Conservation (phyloP, 2,113 vertebrate genomes). For the Amphiprion ocellaris region DNA sequence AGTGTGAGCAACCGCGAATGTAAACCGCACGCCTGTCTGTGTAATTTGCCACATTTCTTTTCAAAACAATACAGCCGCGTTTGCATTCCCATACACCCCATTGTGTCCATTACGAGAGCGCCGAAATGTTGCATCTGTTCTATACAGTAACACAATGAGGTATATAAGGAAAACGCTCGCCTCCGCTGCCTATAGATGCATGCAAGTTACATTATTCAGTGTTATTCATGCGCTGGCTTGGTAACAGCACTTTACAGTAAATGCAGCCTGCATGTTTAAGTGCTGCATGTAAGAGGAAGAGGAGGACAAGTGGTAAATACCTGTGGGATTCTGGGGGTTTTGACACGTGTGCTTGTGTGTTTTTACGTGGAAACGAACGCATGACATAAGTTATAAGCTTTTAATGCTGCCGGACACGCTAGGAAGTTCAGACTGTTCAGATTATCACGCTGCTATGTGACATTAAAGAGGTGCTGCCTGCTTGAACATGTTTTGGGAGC, state of each 20-base stretch:
- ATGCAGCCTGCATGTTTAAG: slow-evolving; percentile 49
- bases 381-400: neutral
- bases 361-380: neutral
- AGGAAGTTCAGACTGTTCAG: neutral
- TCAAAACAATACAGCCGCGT: slow-evolving; percentile 26
- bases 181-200: slow-evolving; percentile 8
- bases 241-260: slow-evolving; percentile 37
- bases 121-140: neutral
- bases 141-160: slow-evolving; percentile 15
- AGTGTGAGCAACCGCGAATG: neutral
- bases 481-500: too few relatives aligned
- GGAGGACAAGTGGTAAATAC: neutral
- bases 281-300: neutral
- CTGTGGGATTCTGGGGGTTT: neutral
- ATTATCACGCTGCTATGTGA: neutral
- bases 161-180: neutral
- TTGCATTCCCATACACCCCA: slow-evolving; percentile 3
- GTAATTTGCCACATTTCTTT: slow-evolving; percentile 26
- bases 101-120: neutral
- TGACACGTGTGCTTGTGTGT: neutral
- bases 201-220: slow-evolving; percentile 55
- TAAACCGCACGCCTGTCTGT: slow-evolving; percentile 22
- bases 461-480: too few relatives aligned
- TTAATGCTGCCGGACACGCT: neutral
- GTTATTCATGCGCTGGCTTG: slow-evolving; percentile 45